A percentile compares a stretch with the other conserved stretches of the same genome.
These are phyloP conservation scores for Nothobranchius kuhntae DNA, from an alignment of 2,113 vertebrate species.

Conservation along the genomic window DNA sequence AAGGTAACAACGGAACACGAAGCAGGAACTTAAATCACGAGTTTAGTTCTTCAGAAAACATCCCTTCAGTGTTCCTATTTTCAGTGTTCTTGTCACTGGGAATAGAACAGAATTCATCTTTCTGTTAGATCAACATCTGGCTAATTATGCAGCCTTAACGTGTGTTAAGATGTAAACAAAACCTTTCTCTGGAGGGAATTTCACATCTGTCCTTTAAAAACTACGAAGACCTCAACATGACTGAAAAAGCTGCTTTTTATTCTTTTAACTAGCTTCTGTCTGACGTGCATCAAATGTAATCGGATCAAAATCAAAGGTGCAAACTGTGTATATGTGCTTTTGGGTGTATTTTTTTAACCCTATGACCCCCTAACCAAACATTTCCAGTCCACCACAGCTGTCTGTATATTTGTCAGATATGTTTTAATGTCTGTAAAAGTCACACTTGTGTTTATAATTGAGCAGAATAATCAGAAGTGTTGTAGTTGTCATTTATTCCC, in stretches of 20 bases:
- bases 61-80: too few species aligned
- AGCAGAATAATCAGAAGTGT: conserved; percentile 45
- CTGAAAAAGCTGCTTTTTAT: conserved; percentile 31
- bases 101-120: too few species aligned
- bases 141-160: neutral
- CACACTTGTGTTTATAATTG: conserved; percentile 41
- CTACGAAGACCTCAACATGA: conserved; percentile 3
- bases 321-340: too few species aligned
- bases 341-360: conserved; percentile 9
- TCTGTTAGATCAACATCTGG: too few species aligned
- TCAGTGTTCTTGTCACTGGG: too few species aligned
- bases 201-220: conserved; percentile 13
- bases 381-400: conserved; percentile 29
- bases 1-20: too few species aligned
- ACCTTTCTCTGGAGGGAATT: neutral
- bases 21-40: too few species aligned
- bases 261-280: neutral
- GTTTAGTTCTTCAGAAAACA: too few species aligned
- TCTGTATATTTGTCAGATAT: conserved; percentile 75
- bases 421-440: conserved; percentile 72
- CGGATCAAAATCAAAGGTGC: conserved; percentile 15
- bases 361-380: conserved; percentile 13
- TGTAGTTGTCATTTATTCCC: conserved; percentile 59
- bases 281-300: conserved; percentile 13
- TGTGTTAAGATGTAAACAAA: too few species aligned